Percentiles rank a stretch among this genome's conserved stretches.
These are phyloP conservation scores for Apogon talboti DNA, from an alignment of 2,797 vertebrate genomes.

Conservation along the genomic window DNA sequence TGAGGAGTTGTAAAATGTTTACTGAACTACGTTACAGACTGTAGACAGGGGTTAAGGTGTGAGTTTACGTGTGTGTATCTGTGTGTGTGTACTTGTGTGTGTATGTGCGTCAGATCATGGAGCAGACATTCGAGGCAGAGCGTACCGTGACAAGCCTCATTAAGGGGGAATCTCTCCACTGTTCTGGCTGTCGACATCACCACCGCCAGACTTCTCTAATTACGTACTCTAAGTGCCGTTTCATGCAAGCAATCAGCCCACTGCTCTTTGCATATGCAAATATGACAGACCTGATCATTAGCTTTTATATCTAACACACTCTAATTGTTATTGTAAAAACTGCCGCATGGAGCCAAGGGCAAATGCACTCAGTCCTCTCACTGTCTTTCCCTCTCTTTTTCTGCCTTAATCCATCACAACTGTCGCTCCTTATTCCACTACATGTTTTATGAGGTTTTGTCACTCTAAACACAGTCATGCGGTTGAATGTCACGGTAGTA, in stretches of 20 bases:
- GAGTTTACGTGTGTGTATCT: slow-evolving; percentile 16
- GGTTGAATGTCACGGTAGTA: slow-evolving; percentile 74
- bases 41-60: slow-evolving; percentile 50
- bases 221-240: slow-evolving; percentile 78
- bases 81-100: background rate
- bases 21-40: slow-evolving; percentile 37
- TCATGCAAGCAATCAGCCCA: slow-evolving; percentile 78
- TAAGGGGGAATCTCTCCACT: slow-evolving; percentile 80
- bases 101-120: slow-evolving; percentile 38
- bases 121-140: slow-evolving; percentile 63
- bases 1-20: slow-evolving; percentile 26
- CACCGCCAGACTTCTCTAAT: slow-evolving; percentile 83
- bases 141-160: slow-evolving; percentile 83
- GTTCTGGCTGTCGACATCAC: slow-evolving; percentile 75
- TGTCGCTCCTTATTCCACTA: slow-evolving; percentile 71
- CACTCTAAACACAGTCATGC: slow-evolving; percentile 63
- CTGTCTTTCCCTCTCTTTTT: slow-evolving; percentile 18
- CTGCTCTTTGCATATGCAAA: slow-evolving; percentile 84
- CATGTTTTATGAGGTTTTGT: slow-evolving; percentile 78
- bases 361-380: slow-evolving; percentile 51
- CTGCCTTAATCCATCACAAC: slow-evolving; percentile 62
- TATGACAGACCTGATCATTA: slow-evolving; percentile 87
- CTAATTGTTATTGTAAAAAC: slow-evolving; percentile 86
- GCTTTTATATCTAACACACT: slow-evolving; percentile 83
- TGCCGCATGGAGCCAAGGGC: slow-evolving; percentile 81